A percentile compares a stretch with the other conserved stretches of the same genome.
Conservation (phyloP, 2,888 invertebrate genomes). For the Orchesellides sinensis region DNA sequence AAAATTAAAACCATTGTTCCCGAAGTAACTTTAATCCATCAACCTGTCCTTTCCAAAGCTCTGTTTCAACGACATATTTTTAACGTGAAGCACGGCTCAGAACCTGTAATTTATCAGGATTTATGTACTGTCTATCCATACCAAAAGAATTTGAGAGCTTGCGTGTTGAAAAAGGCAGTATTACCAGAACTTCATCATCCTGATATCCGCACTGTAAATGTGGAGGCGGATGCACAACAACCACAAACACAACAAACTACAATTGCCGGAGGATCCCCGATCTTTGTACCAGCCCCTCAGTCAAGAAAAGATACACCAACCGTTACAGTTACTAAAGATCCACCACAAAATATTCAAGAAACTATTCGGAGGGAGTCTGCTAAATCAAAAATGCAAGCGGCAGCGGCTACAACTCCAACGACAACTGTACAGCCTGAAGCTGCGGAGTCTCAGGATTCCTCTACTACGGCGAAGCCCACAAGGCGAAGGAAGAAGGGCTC, state of each 20-base stretch:
- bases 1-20: conserved; percentile 10
- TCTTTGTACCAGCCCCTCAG: neutral
- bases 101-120: conserved; percentile 44
- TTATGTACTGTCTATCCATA: conserved; percentile 59
- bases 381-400: neutral
- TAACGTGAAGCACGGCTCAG: conserved; percentile 51
- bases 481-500: neutral
- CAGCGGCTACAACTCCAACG: neutral
- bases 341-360: conserved; percentile 31
- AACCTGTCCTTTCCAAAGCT: conserved; percentile 43
- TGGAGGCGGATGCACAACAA: conserved; percentile 15
- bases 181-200: conserved; percentile 62
- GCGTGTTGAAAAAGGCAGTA: conserved; percentile 46
- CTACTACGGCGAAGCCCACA: neutral
- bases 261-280: conserved; percentile 7
- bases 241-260: neutral
- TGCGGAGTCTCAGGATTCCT: neutral
- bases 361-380: conserved; percentile 14
- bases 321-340: neutral
- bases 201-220: conserved; percentile 36
- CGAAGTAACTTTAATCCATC: conserved; percentile 41
- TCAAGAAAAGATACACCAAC: neutral
- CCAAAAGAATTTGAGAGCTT: conserved; percentile 50
- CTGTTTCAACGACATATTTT: conserved; percentile 58
- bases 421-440: conserved; percentile 6